Evolutionary conservation across 2,113 vertebrate genomes (phyloP).

Genomic region (Emydura subglobosa): DNA sequence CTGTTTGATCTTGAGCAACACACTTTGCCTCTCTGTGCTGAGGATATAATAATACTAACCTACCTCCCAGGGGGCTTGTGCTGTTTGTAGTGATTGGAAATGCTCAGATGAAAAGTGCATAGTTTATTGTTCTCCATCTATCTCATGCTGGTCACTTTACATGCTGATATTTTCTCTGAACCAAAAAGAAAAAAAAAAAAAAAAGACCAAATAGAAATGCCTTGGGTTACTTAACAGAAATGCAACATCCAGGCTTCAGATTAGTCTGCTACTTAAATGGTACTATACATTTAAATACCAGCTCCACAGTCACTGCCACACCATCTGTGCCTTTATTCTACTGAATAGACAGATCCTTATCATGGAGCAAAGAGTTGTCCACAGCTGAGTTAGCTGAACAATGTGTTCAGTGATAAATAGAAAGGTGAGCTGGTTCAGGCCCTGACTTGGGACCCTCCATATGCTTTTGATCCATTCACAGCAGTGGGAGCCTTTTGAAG

Average conservation of each 20-base stretch:
- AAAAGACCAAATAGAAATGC: background rate
- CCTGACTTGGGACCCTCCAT: constrained; percentile 59
- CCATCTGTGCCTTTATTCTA: constrained; percentile 38
- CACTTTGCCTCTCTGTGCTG: background rate
- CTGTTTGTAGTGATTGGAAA: background rate
- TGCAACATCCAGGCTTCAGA: background rate
- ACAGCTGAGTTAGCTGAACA: constrained; percentile 50
- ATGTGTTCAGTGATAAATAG: background rate
- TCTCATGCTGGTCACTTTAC: constrained; percentile 2
- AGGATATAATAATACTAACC: background rate
- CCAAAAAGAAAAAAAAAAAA: background rate
- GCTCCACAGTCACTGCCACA: background rate
- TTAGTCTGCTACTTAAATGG: background rate
- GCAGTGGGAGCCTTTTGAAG: constrained; percentile 68
- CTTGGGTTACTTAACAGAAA: constrained; percentile 1
- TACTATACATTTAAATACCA: background rate
- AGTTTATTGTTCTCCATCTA: background rate
- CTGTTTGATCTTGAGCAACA: constrained; percentile 1
- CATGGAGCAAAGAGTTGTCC: constrained; percentile 11
- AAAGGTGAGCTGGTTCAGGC: constrained; percentile 49
- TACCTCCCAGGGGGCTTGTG: background rate
- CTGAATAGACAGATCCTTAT: constrained; percentile 28
- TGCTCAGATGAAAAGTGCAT: background rate
- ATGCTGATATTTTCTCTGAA: background rate
- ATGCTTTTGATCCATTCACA: constrained; percentile 66